Base-by-base conservation (phyloP, 2,888 invertebrate genomes). In the Chironomus riparius region DNA sequence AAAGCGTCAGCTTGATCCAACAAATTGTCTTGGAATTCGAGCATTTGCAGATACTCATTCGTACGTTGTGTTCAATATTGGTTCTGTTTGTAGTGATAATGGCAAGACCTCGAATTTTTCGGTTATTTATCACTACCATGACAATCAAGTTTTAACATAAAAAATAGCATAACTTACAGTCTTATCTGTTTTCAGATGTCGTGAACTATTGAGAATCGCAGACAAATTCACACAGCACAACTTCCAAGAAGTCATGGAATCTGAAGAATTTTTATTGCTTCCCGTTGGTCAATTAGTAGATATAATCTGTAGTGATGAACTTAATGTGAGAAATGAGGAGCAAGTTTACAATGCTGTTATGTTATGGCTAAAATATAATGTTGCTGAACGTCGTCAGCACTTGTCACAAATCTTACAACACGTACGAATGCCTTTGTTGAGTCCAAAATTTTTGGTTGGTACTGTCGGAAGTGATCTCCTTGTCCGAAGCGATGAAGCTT, bases 31-130 rank as follows among this genome's bases (percentile, higher is more conserved):
- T 78, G 99, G 98, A 77, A 99, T 99, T 80, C 88, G 98, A 78
- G 98, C 98, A 73, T 99, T 99, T 86, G 99, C 99, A 56, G 98
- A 99, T 86, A 98, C 98, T 4, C 98, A 98, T 86, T 95, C 98
- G 10, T 38, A 38, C 7, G 38, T 38, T 38, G 1, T 38, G 28
- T 28, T 28, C 2, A 24, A 24, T 24, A n/a, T n/a, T 24, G 28
- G 6, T 28, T 28, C 3, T 28, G 38, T 10, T 10, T 10, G 38
- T 10, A 38, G 38, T 38, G 7, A 10, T 38, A 38, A 38, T 38
- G 38, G 10, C 10, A 10, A 38, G 10, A 38, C 38, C 38, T 38
- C 10, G 38, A 38, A 38, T 10, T 38, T 38, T 38, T 10, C 38
- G 28, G 28, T 28, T 28, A 4, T 28, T 4, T 28, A 28, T 28